A percentile compares a stretch with the other conserved stretches of the same genome.
Conservation (phyloP, 2,888 invertebrate genomes). For the Tromatobia lineatoria region DNA sequence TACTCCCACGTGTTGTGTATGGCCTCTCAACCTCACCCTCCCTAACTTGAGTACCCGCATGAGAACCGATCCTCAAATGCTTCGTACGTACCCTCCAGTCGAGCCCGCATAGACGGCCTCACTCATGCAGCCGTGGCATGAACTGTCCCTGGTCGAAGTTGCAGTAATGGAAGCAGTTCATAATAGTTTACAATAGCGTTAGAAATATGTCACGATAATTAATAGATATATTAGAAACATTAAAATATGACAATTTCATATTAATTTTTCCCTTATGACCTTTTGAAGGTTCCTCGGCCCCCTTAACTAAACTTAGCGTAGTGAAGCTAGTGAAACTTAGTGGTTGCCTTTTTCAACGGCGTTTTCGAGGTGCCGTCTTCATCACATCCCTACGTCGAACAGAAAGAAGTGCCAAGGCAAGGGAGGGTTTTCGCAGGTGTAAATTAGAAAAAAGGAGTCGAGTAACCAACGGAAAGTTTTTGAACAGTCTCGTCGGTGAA, state of each 20-base stretch:
- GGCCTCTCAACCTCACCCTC: constrained; percentile 23
- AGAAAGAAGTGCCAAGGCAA: constrained; percentile 61
- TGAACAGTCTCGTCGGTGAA: constrained; percentile 49
- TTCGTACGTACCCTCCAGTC: constrained; percentile 52
- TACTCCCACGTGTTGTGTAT: constrained; percentile 15
- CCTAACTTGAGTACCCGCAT: constrained; percentile 52
- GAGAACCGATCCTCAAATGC: constrained; percentile 59
- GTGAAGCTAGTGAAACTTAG: constrained; percentile 3
- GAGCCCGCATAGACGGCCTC: constrained; percentile 6
- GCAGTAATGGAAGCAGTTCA: neutral
- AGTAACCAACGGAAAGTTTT: constrained; percentile 64
- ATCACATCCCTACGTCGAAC: constrained; percentile 50
- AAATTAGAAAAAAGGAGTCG: constrained; percentile 75
- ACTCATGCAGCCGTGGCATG: neutral
- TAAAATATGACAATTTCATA: too few species aligned
- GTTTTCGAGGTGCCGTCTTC: constrained; percentile 54
- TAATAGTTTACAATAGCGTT: neutral
- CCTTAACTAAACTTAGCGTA: neutral
- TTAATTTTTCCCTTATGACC: too few species aligned
- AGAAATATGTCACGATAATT: neutral
- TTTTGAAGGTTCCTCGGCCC: too few species aligned
- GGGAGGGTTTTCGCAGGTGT: constrained; percentile 75
- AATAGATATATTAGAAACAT: neutral
- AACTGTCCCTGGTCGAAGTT: neutral
- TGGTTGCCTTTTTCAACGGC: constrained; percentile 6